Conservation (phyloP, 2,113 vertebrate species). For the Crotalus tigris region DNA sequence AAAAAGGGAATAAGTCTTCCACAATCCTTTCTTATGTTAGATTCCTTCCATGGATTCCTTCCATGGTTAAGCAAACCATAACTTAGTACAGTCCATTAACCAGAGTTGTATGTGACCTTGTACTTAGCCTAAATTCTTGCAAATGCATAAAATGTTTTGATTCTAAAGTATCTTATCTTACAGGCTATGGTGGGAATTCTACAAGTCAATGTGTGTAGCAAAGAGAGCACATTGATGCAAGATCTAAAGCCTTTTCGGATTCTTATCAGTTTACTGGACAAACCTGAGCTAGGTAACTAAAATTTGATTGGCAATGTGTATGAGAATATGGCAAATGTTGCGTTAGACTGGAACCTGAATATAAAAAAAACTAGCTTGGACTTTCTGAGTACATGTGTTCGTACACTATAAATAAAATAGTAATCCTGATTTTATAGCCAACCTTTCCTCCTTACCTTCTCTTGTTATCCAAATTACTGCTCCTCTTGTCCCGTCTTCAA, state of each 20-base stretch:
- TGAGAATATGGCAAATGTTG: neutral
- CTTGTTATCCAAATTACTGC: neutral
- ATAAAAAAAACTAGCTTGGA: neutral
- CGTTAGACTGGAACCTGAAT: neutral
- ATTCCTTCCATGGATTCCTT: neutral
- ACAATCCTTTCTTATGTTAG: neutral
- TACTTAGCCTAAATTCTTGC: neutral
- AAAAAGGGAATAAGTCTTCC: neutral
- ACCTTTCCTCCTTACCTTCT: neutral
- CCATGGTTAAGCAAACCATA: neutral
- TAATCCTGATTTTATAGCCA: neutral
- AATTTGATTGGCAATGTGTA: neutral
- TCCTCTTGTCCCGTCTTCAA: neutral
- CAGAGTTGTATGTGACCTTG: neutral
- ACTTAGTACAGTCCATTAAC: neutral
- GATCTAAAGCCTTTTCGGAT: constrained; percentile 98
- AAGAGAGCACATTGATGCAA: constrained; percentile 91
- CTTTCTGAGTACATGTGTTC: neutral
- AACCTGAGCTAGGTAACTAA: constrained; percentile 91
- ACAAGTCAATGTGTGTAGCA: constrained; percentile 89
- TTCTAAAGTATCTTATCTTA: constrained; percentile 49
- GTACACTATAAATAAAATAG: neutral
- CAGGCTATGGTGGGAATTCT: constrained; percentile 98
- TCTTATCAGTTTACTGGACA: constrained; percentile 97
- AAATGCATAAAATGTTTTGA: constrained; percentile 19